A percentile compares a stretch with the other conserved stretches of the same genome.
Conservation (phyloP, 2,888 invertebrate species). For the Pollenia angustigena region DNA sequence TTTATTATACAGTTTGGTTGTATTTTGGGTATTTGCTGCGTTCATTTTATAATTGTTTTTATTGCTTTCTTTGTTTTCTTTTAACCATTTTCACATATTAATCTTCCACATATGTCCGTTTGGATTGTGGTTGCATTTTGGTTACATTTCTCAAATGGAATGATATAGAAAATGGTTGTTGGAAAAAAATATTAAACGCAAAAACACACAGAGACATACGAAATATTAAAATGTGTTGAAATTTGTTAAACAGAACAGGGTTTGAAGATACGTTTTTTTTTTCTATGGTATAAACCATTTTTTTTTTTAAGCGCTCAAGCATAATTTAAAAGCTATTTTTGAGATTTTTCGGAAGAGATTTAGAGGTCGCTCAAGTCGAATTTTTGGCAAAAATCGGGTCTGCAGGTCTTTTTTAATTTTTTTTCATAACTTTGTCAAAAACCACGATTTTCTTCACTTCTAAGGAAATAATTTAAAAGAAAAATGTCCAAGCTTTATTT, state of each 20-base stretch:
- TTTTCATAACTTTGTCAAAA: no score
- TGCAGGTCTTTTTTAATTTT: no score
- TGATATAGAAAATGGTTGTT: conserved; percentile 14
- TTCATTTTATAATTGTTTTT: neutral
- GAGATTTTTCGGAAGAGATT: no score
- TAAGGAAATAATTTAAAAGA: no score
- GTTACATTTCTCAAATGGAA: conserved; percentile 57
- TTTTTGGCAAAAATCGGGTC: no score
- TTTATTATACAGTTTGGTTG: conserved; percentile 38
- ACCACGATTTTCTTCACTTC: no score
- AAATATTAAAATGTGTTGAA: conserved; percentile 14
- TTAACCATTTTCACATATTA: conserved; percentile 64
- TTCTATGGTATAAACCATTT: no score
- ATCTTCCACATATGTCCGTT: conserved; percentile 71
- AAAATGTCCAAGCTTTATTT: no score
- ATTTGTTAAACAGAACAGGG: conserved; percentile 8
- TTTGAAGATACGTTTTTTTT: neutral
- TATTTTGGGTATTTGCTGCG: neutral
- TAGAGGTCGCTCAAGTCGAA: no score
- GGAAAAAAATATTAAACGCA: neutral
- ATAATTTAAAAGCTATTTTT: no score
- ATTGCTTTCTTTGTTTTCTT: neutral
- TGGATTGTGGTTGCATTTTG: conserved; percentile 70
- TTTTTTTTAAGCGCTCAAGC: no score
- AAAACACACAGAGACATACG: neutral